Conservation (phyloP, 1,140 invertebrate genomes). For the Anoplophora glabripennis region DNA sequence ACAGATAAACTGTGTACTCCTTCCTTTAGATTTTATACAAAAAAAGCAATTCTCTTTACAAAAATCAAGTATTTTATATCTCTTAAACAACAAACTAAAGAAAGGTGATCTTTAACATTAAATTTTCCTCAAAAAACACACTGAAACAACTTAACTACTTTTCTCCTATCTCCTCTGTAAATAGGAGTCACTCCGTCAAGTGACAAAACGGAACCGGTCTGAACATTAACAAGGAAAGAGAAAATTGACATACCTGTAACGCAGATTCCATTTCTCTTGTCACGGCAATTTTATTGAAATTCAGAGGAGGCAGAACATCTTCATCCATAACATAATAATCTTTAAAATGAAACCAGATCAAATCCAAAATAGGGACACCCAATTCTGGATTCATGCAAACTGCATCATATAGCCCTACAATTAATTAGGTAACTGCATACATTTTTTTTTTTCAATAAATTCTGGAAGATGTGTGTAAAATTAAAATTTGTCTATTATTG, state of each 20-base stretch:
- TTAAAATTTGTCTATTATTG: background rate
- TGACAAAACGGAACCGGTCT: no score
- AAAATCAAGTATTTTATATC: no score
- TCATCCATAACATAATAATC: slow-evolving; percentile 51
- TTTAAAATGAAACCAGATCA: slow-evolving; percentile 53
- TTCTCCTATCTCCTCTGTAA: no score
- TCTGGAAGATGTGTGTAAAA: background rate
- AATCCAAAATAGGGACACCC: slow-evolving; percentile 49
- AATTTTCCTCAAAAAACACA: no score
- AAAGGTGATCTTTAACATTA: no score
- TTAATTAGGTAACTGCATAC: background rate
- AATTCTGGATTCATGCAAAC: slow-evolving; percentile 51
- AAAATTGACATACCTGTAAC: slow-evolving; percentile 39
- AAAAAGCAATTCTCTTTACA: no score
- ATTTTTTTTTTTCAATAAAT: background rate
- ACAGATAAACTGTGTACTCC: no score
- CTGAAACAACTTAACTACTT: no score
- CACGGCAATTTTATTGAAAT: slow-evolving; percentile 49
- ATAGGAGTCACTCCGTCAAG: no score
- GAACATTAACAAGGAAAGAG: no score
- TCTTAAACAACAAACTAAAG: no score
- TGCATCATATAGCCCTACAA: slow-evolving; percentile 50
- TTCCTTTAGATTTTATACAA: no score
- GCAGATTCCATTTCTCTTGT: slow-evolving; percentile 48
- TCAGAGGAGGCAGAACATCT: slow-evolving; percentile 47